Base-by-base conservation (phyloP, 2,888 invertebrate genomes). In the Lucinisca nassula region DNA sequence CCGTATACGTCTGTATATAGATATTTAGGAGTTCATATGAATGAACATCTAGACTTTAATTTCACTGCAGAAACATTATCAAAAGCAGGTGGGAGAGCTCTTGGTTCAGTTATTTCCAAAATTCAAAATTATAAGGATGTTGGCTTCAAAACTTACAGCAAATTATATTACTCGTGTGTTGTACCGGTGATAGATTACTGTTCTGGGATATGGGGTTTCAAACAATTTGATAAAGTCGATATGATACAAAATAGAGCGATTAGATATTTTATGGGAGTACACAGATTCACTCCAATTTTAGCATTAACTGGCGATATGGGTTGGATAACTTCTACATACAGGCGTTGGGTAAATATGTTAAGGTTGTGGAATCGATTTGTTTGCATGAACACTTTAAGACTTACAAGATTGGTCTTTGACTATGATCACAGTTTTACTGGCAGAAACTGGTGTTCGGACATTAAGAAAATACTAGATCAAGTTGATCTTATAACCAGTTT, bases 201-300 rank as follows among this genome's bases (percentile, higher is more conserved):
- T 61, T 24, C 30, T 61, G 30, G 61, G 21, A 35, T 83, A 10
- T 78, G 78, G 78, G 78, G 30, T 6, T 61, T 17, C 27, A 78
- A 75, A 32, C 24, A 30, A 8, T 81, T 45, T 51, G 72, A 81
- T 17, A 37, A 27, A 27, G 70, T 84, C n/a, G 84, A 87, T n/a
- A 77, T 75, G 30, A 67, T 87, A 30, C 84, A 87, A 45, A 72
- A 87, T 40, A 30, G 84, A 12, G 87, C 85, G 1, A 45, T 88
- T 14, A 37, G 88, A 55, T 88, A 85, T 70, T 79, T 82, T 45
- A 45, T 84, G 17, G 87, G 87, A 17, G 80, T 84, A 24, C 87
- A 81, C 27, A 38, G 79, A 49, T 82, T 79, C 24, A 72, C 82
- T 0, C 82, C 88, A 30, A 61, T 70, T 40, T 45, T 72, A n/a